Evolutionary conservation across 2,113 vertebrate species (phyloP), one percentile per base, ranked within the genome.

Genomic region (Pitta sordida): DNA sequence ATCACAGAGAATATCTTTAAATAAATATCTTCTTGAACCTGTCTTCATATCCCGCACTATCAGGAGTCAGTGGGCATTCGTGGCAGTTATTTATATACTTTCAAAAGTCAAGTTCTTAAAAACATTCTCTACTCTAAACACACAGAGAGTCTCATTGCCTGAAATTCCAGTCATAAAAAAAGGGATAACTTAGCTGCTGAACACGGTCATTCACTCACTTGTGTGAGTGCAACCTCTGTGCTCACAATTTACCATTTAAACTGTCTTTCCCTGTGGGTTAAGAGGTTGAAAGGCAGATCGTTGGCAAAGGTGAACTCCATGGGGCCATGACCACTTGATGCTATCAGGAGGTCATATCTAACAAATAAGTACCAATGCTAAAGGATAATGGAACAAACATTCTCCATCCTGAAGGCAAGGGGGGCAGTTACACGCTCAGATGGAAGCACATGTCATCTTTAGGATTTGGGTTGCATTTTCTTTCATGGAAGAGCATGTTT

Each of bases 41-140:
- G 7, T 3, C 1, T 43, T 73, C 69, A 3, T 18, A 44, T 41
- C 15, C 7, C 8, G 7, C 6, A 7, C 12, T 30, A 3, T 30
- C 22, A 49, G 48, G 48, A 71, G 16, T 7, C 2, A 5, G 21
- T 52, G 34, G 56, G 9, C 19, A 32, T 52, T 63, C 43, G 26
- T 32, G 7, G 23, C 32, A 21, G 20, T 46, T 46, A 46, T 46
- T 46, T 46, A 46, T 68, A n/a, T 36, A 23, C 11, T 67, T 53
- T 71, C 23, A 34, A 67, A 62, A 41, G 46, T 19, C 30, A 52
- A 53, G 67, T 30, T 36, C 59, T 68, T 71, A 26, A 8, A 29
- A 55, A 76, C 7, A 46, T 20, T 7, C 32, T 74, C 36, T 60
- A 10, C 20, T 32, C 39, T 49, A 88, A 64, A 60, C 44, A 39